Percentiles rank a stretch among this genome's conserved stretches.
Conservation (phyloP, 2,113 vertebrate species). For the Campylomormyrus numenius region DNA sequence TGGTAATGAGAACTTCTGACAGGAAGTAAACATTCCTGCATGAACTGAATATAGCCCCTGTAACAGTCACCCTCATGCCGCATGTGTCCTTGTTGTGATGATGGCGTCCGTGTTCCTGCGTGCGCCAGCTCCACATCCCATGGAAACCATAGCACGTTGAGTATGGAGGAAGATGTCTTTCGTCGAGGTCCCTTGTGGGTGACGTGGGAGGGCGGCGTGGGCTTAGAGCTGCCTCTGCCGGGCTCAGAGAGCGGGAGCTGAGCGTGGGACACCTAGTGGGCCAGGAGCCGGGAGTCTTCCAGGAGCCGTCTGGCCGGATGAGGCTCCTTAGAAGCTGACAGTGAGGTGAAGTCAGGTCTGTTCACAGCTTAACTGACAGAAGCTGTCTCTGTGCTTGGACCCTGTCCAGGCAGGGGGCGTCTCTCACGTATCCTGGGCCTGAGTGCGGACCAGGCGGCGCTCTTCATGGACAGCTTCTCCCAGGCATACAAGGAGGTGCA, state of each 20-base stretch:
- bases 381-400: background rate
- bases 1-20: background rate
- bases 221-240: background rate
- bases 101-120: background rate
- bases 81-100: background rate
- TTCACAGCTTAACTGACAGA: background rate
- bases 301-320: slow-evolving; percentile 27
- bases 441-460: slow-evolving; percentile 64
- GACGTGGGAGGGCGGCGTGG: background rate
- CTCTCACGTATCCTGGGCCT: slow-evolving; percentile 76
- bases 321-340: slow-evolving; percentile 22
- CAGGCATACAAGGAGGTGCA: slow-evolving; percentile 78
- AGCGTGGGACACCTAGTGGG: background rate
- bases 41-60: background rate
- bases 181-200: background rate
- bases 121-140: background rate
- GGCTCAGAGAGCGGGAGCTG: background rate
- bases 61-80: background rate
- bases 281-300: background rate
- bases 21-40: background rate
- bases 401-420: slow-evolving; percentile 66
- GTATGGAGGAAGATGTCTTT: background rate
- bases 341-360: background rate
- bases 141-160: background rate
- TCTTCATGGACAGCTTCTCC: slow-evolving; percentile 77